Base-by-base conservation (phyloP, 2,888 invertebrate species). In the Mechanitis mazaeus region DNA sequence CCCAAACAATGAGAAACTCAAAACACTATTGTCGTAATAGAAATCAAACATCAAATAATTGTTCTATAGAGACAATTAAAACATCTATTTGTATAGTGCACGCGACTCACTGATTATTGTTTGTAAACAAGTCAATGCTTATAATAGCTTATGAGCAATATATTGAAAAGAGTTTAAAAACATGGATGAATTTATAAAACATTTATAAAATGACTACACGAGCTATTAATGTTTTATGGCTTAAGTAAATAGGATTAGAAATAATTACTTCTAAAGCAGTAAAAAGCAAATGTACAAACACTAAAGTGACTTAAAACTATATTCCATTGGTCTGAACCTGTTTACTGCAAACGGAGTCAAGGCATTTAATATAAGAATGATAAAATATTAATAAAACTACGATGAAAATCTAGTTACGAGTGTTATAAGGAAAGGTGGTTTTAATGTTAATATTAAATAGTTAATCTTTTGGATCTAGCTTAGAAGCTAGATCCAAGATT, bases 1-100 rank as follows among this genome's bases (percentile, higher is more conserved):
- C 80, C 79, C 77, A 69, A 64, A 79, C 79, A 78, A 62, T 62
- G 58, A 45, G 81, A 75, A 72, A 74, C 75, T 77, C 73, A 68
- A 64, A 67, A 69, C 70, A 69, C 58, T 33, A 67, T 65, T 60
- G 66, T 62, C 11, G 12, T 59, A 58, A 61, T 60, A 54, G 58
- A 56, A 64, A 64, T 57, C 54, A 65, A 65, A 64, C 54, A 55
- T 61, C 28, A 60, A 28, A 31, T 59, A 47, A 56, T 64, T 62
- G 61, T 63, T 38, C 45, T 45, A 46, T 54, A 56, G 12, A 63
- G 55, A 60, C 61, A 60, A 63, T 55, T 47, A 59, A 12, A n/a
- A 56, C 20, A 20, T 20, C 54, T 60, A 62, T 61, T 66, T 64
- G 53, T 66, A 31, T 64, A 45, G n/a, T 45, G 33, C 54, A 35